These are phyloP conservation scores for Paradoxurus hermaphroditus DNA, from an alignment of 2,113 vertebrate genomes.

Conservation along the genomic window DNA sequence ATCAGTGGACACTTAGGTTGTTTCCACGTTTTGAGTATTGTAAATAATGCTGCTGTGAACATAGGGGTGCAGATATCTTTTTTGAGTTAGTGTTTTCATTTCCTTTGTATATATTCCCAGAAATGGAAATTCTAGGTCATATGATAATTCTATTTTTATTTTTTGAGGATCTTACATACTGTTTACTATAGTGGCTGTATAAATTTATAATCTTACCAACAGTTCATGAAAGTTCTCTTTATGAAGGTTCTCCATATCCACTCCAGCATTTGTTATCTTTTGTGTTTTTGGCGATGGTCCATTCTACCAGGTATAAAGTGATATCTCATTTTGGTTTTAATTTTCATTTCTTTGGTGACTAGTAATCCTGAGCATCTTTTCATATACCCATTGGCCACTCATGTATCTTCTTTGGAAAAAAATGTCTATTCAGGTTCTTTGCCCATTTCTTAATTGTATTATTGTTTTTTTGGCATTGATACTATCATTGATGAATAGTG, in stretches of 20 bases:
- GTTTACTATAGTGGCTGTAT: not conserved
- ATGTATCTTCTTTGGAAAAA: not conserved
- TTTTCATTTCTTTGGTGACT: not conserved
- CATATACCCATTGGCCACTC: not conserved
- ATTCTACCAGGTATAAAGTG: not conserved
- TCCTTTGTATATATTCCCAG: not conserved
- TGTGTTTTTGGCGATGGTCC: not conserved
- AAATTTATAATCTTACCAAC: not conserved
- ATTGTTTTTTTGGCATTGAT: not conserved
- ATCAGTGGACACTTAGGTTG: not conserved
- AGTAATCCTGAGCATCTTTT: not conserved
- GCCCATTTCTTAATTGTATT: not conserved
- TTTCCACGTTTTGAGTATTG: not conserved
- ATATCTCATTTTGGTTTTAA: not conserved
- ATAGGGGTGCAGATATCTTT: not conserved
- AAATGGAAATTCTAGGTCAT: not conserved
- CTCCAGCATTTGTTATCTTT: not conserved
- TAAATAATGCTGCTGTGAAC: not conserved
- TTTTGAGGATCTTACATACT: not conserved
- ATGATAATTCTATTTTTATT: not conserved
- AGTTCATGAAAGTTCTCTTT: not conserved
- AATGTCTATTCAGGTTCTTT: not conserved
- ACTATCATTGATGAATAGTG: too few relatives aligned
- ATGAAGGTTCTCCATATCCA: not conserved
- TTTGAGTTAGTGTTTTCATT: not conserved